A percentile compares a stretch with the other conserved stretches of the same genome.
These are phyloP conservation scores for Vimba vimba DNA, from an alignment of 2,113 vertebrate species.

Conservation along the genomic window DNA sequence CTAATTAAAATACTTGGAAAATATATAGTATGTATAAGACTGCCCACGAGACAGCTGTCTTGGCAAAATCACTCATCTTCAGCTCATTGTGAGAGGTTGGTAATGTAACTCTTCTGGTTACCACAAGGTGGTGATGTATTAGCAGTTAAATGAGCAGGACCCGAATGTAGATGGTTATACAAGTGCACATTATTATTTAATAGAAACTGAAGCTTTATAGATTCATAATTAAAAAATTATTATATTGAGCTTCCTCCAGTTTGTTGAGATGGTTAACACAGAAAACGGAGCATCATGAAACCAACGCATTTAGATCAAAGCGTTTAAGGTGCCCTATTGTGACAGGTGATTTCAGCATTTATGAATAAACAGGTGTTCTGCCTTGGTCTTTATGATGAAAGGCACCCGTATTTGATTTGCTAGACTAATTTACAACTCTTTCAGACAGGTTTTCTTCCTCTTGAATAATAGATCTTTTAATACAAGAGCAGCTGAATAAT, in stretches of 20 bases:
- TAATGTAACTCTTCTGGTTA: background rate
- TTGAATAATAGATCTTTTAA: slow-evolving; percentile 46
- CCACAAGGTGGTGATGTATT: slow-evolving; percentile 19
- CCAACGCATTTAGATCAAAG: background rate
- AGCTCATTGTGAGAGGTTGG: background rate
- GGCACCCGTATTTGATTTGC: slow-evolving; percentile 29
- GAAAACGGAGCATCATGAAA: background rate
- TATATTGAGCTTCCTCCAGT: background rate
- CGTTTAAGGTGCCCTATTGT: background rate
- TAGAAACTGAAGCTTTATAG: slow-evolving; percentile 14
- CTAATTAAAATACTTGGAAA: no score
- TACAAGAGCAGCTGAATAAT: slow-evolving; percentile 39
- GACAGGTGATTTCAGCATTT: background rate
- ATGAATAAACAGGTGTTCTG: slow-evolving; percentile 9
- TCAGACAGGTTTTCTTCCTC: slow-evolving; percentile 9
- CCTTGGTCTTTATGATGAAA: background rate
- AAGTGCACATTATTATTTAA: slow-evolving; percentile 7
- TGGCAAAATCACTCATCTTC: background rate
- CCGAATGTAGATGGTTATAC: background rate
- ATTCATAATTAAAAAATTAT: background rate
- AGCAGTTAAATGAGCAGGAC: background rate
- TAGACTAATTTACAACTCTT: slow-evolving; percentile 26
- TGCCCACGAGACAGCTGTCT: background rate
- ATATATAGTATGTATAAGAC: no score
- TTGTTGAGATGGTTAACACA: background rate